Evolutionary conservation across 2,797 vertebrate genomes (phyloP).

Genomic region (Cirrhinus molitorella): DNA sequence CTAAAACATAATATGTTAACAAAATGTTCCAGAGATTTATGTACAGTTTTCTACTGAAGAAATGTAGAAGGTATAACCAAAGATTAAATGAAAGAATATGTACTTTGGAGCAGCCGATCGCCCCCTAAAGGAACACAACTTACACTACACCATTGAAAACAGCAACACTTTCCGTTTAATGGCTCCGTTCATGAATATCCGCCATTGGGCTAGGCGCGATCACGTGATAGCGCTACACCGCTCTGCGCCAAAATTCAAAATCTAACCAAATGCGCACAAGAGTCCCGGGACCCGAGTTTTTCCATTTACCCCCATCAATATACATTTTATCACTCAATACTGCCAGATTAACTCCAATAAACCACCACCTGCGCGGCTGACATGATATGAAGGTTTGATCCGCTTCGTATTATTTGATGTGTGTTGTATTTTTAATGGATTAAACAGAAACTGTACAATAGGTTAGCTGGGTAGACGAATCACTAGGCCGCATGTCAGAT

Average conservation of each 20-base stretch:
- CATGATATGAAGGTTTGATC: conserved; percentile 81
- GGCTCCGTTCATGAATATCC: background rate
- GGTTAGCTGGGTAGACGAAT: background rate
- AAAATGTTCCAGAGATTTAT: background rate
- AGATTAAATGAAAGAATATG: no score
- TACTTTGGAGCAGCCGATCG: background rate
- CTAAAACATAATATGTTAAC: background rate
- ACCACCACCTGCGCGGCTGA: conserved; percentile 45
- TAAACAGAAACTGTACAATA: background rate
- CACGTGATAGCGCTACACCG: conserved; percentile 76
- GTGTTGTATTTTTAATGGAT: background rate
- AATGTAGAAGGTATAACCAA: background rate
- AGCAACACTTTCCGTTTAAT: background rate
- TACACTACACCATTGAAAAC: background rate
- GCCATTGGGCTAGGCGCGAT: conserved; percentile 66
- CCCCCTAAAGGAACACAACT: background rate
- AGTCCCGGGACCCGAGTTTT: background rate
- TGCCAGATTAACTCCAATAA: conserved; percentile 25
- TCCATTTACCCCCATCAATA: background rate
- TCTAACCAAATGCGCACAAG: conserved; percentile 19
- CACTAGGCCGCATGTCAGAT: conserved; percentile 41
- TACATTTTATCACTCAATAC: background rate
- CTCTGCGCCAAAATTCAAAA: conserved; percentile 95
- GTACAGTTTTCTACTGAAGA: background rate
- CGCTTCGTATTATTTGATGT: conserved; percentile 22